A percentile compares a stretch with the other conserved stretches of the same genome.
phyloP scores from a whole-genome alignment of 2,888 invertebrate genomes.

The Palloptera scutellata region DNA sequence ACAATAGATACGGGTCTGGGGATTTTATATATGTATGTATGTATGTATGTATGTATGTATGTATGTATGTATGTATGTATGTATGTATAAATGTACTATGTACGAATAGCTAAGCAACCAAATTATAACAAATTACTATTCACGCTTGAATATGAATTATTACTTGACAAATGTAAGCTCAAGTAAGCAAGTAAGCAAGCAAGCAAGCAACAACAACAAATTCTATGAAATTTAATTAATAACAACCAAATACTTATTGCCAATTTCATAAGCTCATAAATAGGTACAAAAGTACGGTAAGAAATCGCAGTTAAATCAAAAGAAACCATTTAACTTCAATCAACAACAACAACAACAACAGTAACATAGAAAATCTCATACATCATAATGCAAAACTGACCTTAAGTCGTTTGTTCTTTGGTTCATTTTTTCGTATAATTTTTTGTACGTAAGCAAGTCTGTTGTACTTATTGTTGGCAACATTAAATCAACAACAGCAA shows the following conservation, averaged over 20 bases:
- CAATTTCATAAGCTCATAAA: conserved; percentile 4
- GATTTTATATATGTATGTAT: not conserved
- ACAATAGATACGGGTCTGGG: not conserved
- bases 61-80: not conserved
- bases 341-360: not conserved
- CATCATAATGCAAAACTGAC: conserved; percentile 27
- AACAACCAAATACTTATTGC: conserved; percentile 6
- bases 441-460: not conserved
- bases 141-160: conserved; percentile 30
- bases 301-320: too few relatives aligned
- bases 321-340: too few relatives aligned
- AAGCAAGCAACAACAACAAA: not conserved
- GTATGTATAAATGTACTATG: conserved; percentile 2
- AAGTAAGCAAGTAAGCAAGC: not conserved
- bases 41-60: not conserved
- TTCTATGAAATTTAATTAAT: not conserved
- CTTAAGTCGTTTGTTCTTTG: conserved; percentile 14
- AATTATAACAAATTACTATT: conserved; percentile 1
- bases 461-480: not conserved
- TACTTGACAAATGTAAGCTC: conserved; percentile 24
- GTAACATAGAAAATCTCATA: conserved; percentile 18
- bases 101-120: not conserved
- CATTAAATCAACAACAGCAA: not conserved
- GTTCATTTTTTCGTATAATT: not conserved
- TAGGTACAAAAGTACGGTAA: not conserved